A percentile compares a stretch with the other conserved stretches of the same genome.
phyloP scores from a whole-genome alignment of 2,113 vertebrate genomes.

The Corapipo altera region DNA sequence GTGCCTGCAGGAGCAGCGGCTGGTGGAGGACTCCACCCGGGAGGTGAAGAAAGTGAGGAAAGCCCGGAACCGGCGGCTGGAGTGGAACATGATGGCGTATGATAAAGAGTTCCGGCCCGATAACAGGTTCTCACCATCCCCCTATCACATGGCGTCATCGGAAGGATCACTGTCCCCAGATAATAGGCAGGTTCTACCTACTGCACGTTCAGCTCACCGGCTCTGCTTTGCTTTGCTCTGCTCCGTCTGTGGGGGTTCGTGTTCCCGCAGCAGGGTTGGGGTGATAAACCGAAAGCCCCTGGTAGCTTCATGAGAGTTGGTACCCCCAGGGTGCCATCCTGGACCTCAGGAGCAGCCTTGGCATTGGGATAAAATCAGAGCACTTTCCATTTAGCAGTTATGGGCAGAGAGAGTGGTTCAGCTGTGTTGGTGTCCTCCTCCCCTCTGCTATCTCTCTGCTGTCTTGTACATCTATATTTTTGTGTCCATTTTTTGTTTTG shows the following conservation, averaged over 20 bases:
- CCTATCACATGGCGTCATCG: slow-evolving; percentile 90
- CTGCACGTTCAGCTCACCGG: background rate
- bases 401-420: background rate
- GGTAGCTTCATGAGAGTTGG: background rate
- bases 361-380: background rate
- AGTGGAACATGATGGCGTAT: slow-evolving; percentile 93
- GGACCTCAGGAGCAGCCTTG: background rate
- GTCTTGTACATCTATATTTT: background rate
- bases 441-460: background rate
- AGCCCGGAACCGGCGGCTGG: slow-evolving; percentile 89
- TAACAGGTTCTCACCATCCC: slow-evolving; percentile 87
- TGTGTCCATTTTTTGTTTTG: background rate
- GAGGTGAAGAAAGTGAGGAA: slow-evolving; percentile 95
- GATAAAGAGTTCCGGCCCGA: slow-evolving; percentile 93
- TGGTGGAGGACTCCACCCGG: slow-evolving; percentile 86
- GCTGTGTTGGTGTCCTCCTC: background rate
- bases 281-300: rapidly evolving
- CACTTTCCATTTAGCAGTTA: background rate
- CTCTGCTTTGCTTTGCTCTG: slow-evolving; percentile 12
- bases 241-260: background rate
- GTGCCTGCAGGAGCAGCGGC: slow-evolving; percentile 81
- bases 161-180: slow-evolving; percentile 93
- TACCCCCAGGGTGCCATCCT: background rate
- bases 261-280: background rate
- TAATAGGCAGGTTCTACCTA: slow-evolving; percentile 82